Evolutionary conservation across 1,140 invertebrate genomes (phyloP), one percentile per base, ranked within the genome.

Genomic region (Drosophila elegans): DNA sequence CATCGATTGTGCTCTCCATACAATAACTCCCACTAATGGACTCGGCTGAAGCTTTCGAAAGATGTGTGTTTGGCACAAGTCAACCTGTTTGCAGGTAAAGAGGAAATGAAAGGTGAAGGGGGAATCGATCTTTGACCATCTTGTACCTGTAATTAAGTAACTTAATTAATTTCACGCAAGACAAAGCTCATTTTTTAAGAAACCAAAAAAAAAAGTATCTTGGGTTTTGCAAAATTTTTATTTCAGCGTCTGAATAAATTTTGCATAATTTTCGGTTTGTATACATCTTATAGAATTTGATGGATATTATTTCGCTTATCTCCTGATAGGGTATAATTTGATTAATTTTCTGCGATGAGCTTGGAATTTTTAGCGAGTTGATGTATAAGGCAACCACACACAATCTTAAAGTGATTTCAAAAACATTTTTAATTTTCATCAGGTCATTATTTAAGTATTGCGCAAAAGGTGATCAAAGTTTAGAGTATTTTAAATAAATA

Each of bases 101-200:
- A 48, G 32, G 5, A 21, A n/a, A 13, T 48, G 12, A 27, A 36
- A 32, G 49, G 44, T 16, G 4, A 41, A 13, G 52, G 51, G 63
- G 68, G n/a, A n/a, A 42, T 71, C 42, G 53, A 62, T 45, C 49
- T 60, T 61, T 64, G 62, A 25, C 45, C 74, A 49, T 66, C 46
- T 51, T 44, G 72, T 62, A 61, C 59, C 84, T 83, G 79, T 89
- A 86, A 86, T 86, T 89, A 86, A 73, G 71, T 83, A 79, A 79
- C 78, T 86, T 86, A 79, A 86, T 86, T 89, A 86, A 86, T 79
- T 88, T 85, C 38, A 44, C 69, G 51, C 61, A 63, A 53, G 56
- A 63, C 41, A 42, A 55, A 57, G n/a, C 61, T 46, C 53, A 39
- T 29, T 29, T 54, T 29, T 10, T 21, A 21, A 21, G 1, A 21